Percentiles rank a stretch among this genome's conserved stretches.
Evolutionary conservation across 1,140 invertebrate species (phyloP).

Genomic region (Nasonia giraulti): DNA sequence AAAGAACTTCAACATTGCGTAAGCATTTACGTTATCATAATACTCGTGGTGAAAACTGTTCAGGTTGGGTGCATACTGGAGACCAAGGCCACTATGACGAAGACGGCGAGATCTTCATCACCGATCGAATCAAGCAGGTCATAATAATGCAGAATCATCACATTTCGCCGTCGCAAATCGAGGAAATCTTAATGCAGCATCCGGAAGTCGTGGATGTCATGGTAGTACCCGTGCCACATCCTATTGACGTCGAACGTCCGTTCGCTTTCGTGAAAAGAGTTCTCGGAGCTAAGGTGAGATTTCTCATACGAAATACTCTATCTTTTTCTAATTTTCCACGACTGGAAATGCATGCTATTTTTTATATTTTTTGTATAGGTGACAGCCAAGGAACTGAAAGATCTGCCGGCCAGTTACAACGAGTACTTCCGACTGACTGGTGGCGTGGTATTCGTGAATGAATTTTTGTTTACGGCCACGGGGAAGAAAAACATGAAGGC

Average conservation of each 20-base stretch:
- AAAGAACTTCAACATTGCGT: not conserved
- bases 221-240: slow-evolving; percentile 77
- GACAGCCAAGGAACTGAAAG: not conserved
- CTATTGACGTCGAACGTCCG: slow-evolving; percentile 74
- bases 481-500: slow-evolving; percentile 10
- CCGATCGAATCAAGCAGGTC: slow-evolving; percentile 78
- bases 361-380: not conserved
- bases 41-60: not conserved
- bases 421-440: not conserved
- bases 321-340: not conserved
- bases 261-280: slow-evolving; percentile 74
- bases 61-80: slow-evolving; percentile 77
- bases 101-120: slow-evolving; percentile 72
- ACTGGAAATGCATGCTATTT: not conserved
- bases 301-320: not conserved
- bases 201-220: slow-evolving; percentile 76
- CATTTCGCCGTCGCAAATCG: slow-evolving; percentile 77
- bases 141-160: slow-evolving; percentile 78
- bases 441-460: slow-evolving; percentile 17
- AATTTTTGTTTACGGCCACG: not conserved
- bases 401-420: slow-evolving; percentile 15
- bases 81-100: slow-evolving; percentile 76
- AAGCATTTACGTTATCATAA: not conserved
- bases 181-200: slow-evolving; percentile 75
- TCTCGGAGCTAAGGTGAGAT: slow-evolving; percentile 36